Evolutionary conservation across 1,140 invertebrate species (phyloP), one percentile per base, ranked within the genome.

Genomic region (Drosophila kurseongensis): DNA sequence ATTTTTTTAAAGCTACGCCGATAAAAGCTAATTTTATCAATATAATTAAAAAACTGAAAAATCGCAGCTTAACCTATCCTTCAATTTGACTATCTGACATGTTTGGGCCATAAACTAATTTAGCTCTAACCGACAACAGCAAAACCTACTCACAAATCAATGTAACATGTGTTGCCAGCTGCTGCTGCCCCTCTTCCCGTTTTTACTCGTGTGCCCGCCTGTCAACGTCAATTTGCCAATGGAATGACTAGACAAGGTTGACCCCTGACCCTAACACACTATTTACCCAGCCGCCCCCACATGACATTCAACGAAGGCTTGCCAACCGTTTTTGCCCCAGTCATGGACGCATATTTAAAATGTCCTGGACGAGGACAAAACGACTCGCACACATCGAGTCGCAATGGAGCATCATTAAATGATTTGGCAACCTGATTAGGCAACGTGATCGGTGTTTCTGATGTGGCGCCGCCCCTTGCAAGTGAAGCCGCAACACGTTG

Each of bases 221-320:
- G 82, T 75, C 83, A 86, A 82, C 75, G 69, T 82, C 75, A 71
- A 86, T 81, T 85, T 78, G 54, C 48, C 73, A 78, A 59, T 54
- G 47, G 45, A 80, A 85, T 57, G 45, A 44, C 45, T 42, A 50
- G 60, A 59, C 66, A 63, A 41, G 69, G 36, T 56, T 74, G 59
- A 45, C 56, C 57, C 13, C 59, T 65, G 38, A 48, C 56, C 14
- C 48, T 56, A 51, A n/a, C 12, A 40, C 41, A 41, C 42, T 41
- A 51, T 41, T 54, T 63, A 18, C 57, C 12, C 38, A 50, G 8
- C 18, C 40, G 0, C 41, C 35, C 29, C n/a, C 38, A 9, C 32
- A 23, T 56, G 58, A 16, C 50, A 57, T 68, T 71, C 35, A 57
- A 41, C 67, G 54, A 54, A 36, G 50, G 36, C 41, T 27, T 63